These are phyloP conservation scores for Drosophila melanogaster DNA, from an alignment of 1,140 invertebrate genomes.

Conservation along the genomic window Release_6_plus_ISO1_MT NT_033779.5:16019001-16019500, in stretches of 20 bases:
- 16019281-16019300: not conserved
- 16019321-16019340: no score
- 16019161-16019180: constrained; percentile 68
- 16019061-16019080: constrained; percentile 82
- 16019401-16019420: no score
- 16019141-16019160: constrained; percentile 56
- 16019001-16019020: constrained; percentile 46
- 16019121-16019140: constrained; percentile 7
- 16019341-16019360: no score
- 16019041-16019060: constrained; percentile 69
- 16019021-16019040: constrained; percentile 50
- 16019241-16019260: constrained; percentile 63
- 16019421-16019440: no score
- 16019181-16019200: constrained; percentile 65
- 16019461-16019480: not conserved
- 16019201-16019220: constrained; percentile 38
- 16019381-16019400: no score
- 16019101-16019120: constrained; percentile 48
- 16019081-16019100: constrained; percentile 53
- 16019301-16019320: no score
- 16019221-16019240: constrained; percentile 41
- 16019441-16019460: not conserved
- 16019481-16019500: constrained; percentile 3
- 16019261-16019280: not conserved
- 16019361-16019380: no score